Evolutionary conservation across 2,888 invertebrate genomes (phyloP).

Genomic region (Eremobia ochroleuca): DNA sequence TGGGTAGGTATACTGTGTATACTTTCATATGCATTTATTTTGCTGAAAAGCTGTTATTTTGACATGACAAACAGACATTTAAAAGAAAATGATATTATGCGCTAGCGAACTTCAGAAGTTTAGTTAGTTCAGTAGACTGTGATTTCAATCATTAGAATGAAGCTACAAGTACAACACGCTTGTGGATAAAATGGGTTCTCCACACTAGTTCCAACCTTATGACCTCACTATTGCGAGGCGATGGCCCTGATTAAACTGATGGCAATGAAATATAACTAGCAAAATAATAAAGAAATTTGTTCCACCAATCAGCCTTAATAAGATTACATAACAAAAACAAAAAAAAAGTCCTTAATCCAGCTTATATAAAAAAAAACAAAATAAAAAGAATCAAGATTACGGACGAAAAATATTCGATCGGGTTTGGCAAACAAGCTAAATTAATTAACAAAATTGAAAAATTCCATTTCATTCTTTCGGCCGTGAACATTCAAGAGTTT

Average conservation of each 20-base stretch:
- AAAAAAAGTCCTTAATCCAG: constrained; percentile 18
- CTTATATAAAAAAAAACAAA: constrained; percentile 27
- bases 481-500: constrained; percentile 45
- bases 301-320: background rate
- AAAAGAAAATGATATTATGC: background rate
- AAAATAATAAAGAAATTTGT: background rate
- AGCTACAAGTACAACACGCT: background rate
- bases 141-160: background rate
- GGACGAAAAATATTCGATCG: constrained; percentile 45
- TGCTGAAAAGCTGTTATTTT: no score
- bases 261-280: background rate
- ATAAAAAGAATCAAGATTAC: constrained; percentile 42
- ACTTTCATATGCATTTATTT: background rate
- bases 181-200: constrained; percentile 1
- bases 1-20: no score
- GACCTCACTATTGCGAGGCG: background rate
- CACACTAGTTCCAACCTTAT: background rate
- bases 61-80: no score
- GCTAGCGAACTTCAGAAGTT: background rate
- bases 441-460: constrained; percentile 63
- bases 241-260: background rate
- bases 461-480: constrained; percentile 55
- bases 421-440: constrained; percentile 52
- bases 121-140: background rate
- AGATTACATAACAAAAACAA: background rate